phyloP scores from a whole-genome alignment of 2,888 invertebrate genomes.

The Nephrotoma guestfalica region DNA sequence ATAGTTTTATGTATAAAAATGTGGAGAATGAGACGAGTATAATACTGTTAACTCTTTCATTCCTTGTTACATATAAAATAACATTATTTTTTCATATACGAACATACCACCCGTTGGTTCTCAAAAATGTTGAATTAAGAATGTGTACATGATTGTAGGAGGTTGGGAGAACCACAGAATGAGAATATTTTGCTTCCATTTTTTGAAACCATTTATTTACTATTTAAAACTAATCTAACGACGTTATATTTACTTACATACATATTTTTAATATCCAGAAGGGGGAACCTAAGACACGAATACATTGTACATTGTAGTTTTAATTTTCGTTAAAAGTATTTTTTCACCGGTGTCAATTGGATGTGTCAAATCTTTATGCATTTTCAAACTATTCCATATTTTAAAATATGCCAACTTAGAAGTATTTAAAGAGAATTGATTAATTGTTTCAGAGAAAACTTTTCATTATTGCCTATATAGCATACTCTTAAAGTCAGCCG shows the following conservation, averaged over 20 bases:
- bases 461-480: too few species aligned
- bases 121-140: neutral
- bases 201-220: neutral
- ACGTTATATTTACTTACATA: neutral
- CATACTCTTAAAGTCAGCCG: too few species aligned
- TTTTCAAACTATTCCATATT: too few species aligned
- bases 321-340: too few species aligned
- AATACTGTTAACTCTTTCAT: neutral
- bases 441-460: too few species aligned
- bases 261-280: neutral
- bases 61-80: neutral
- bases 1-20: too few species aligned
- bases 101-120: neutral
- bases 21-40: neutral
- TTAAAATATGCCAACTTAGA: too few species aligned
- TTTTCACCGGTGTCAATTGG: too few species aligned
- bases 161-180: neutral
- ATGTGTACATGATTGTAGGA: neutral
- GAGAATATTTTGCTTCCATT: neutral
- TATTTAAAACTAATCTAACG: neutral
- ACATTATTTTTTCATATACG: neutral
- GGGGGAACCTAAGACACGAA: neutral
- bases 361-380: too few species aligned
- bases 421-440: too few species aligned
- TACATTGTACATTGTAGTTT: neutral